A percentile compares a stretch with the other conserved stretches of the same genome.
These are phyloP conservation scores for Synanthedon andrenaeformis DNA, from an alignment of 2,888 invertebrate genomes.

Conservation along the genomic window DNA sequence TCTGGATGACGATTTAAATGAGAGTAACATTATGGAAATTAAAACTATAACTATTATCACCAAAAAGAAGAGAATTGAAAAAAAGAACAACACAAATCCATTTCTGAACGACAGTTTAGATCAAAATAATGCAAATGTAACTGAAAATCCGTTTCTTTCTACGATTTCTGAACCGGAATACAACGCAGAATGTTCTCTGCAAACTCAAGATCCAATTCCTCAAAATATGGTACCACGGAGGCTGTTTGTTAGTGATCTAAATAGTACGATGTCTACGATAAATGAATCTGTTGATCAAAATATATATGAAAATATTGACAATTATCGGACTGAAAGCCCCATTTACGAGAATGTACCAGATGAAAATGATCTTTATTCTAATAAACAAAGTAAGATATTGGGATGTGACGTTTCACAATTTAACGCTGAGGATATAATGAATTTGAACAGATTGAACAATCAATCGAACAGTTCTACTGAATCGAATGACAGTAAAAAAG, in stretches of 20 bases:
- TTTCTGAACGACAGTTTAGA: conserved; percentile 34
- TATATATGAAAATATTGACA: conserved; percentile 55
- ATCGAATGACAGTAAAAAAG: conserved; percentile 45
- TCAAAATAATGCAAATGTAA: conserved; percentile 14
- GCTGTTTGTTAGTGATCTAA: conserved; percentile 45
- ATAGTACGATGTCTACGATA: conserved; percentile 57
- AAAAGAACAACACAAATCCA: conserved; percentile 52
- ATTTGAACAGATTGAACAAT: conserved; percentile 38
- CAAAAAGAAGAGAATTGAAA: conserved; percentile 40
- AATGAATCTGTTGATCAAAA: conserved; percentile 43
- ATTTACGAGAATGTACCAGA: conserved; percentile 50
- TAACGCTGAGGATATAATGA: conserved; percentile 53
- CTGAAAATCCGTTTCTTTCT: conserved; percentile 45
- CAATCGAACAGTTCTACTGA: conserved; percentile 38
- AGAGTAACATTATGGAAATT: conserved; percentile 67
- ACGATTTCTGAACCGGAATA: conserved; percentile 31
- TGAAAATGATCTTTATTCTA: conserved; percentile 27
- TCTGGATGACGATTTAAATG: conserved; percentile 62
- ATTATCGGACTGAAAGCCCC: conserved; percentile 45
- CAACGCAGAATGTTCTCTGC: conserved; percentile 23
- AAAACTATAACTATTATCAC: conserved; percentile 64
- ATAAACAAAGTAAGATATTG: conserved; percentile 63
- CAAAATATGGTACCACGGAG: conserved; percentile 37
- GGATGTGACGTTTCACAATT: conserved; percentile 60
- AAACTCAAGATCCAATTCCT: conserved; percentile 15